These are phyloP conservation scores for Lepisosteus osseus DNA, from an alignment of 2,113 vertebrate genomes.

Conservation along the genomic window DNA sequence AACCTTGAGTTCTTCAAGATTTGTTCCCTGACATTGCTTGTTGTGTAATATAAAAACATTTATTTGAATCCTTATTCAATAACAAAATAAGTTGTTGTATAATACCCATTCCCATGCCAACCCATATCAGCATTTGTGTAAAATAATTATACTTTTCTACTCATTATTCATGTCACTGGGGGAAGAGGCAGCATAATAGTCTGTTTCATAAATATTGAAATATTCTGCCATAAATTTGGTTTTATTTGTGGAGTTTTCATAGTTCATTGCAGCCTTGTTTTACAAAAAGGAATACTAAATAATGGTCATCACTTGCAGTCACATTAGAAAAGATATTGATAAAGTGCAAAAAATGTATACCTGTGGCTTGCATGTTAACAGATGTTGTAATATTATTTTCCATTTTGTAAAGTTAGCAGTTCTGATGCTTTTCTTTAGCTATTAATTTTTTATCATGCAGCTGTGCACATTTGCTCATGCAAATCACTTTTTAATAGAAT, in stretches of 20 bases:
- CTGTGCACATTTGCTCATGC: too few species aligned
- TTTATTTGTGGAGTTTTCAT: not conserved
- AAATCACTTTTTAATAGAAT: too few species aligned
- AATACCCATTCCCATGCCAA: conserved; percentile 33
- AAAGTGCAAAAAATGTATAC: too few species aligned
- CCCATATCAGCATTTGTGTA: conserved; percentile 32
- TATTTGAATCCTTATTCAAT: conserved; percentile 28
- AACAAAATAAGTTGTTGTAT: conserved; percentile 32
- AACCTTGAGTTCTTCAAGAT: conserved; percentile 39
- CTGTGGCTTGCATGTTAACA: too few species aligned
- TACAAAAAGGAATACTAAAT: too few species aligned
- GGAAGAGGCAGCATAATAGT: conserved; percentile 33
- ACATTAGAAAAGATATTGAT: too few species aligned
- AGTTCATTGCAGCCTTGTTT: too few species aligned
- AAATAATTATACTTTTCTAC: conserved; percentile 42
- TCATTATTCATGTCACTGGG: conserved; percentile 27
- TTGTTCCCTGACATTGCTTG: conserved; percentile 40
- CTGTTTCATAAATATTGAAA: conserved; percentile 46
- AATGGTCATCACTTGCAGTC: too few species aligned
- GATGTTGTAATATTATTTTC: too few species aligned
- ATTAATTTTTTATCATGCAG: too few species aligned
- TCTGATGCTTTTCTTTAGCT: too few species aligned
- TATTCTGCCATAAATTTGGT: conserved; percentile 9
- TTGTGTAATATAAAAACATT: conserved; percentile 37
- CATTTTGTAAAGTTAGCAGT: too few species aligned